These are phyloP conservation scores for Deroptyus accipitrinus DNA, from an alignment of 2,113 vertebrate species.

Conservation along the genomic window DNA sequence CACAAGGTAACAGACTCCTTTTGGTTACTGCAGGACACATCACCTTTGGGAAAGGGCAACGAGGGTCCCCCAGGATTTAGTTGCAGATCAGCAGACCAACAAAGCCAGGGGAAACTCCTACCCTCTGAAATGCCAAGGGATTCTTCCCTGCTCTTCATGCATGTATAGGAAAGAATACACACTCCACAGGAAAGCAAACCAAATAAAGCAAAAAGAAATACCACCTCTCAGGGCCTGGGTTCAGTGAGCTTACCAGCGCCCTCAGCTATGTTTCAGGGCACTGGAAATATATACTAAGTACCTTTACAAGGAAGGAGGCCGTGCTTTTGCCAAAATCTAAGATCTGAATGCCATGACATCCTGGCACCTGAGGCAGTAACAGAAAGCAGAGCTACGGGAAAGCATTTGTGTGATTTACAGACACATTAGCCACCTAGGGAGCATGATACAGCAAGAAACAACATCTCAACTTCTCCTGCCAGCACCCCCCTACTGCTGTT, in stretches of 20 bases:
- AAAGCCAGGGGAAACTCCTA: background rate
- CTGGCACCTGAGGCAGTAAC: background rate
- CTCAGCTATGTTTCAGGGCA: background rate
- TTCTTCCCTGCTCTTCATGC: background rate
- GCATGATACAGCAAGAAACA: background rate
- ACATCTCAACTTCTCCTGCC: background rate
- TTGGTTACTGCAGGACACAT: background rate
- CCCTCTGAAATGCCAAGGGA: background rate
- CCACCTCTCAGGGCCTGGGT: background rate
- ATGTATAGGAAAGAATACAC: background rate
- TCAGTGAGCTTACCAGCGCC: background rate
- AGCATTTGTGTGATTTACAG: conserved; percentile 13
- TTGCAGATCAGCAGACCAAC: background rate
- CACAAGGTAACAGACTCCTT: background rate
- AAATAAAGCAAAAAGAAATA: background rate
- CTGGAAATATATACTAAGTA: background rate
- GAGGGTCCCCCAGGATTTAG: background rate
- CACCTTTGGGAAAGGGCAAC: background rate
- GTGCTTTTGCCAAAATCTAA: background rate
- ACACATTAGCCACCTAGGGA: background rate
- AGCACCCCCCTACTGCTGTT: background rate
- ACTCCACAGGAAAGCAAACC: background rate
- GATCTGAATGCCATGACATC: background rate
- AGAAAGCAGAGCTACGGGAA: background rate
- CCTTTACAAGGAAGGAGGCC: background rate